These are phyloP conservation scores for Syritta pipiens DNA, from an alignment of 2,888 invertebrate species.

Conservation along the genomic window DNA sequence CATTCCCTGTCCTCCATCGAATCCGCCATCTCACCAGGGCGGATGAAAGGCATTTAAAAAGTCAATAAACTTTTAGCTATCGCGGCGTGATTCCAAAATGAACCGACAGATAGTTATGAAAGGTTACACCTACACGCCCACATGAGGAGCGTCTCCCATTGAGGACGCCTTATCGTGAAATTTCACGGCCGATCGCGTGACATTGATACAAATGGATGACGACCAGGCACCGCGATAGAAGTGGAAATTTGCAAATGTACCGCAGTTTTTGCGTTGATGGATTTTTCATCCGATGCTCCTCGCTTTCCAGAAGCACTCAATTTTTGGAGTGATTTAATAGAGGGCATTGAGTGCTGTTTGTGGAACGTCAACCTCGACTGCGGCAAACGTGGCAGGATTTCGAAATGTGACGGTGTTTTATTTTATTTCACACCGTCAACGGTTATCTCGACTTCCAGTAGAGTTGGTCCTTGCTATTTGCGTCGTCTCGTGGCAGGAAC, in stretches of 20 bases:
- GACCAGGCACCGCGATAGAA: too few relatives aligned
- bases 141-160: too few relatives aligned
- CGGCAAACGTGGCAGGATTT: neutral
- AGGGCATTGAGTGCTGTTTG: too few relatives aligned
- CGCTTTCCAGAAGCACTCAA: too few relatives aligned
- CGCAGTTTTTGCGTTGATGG: neutral
- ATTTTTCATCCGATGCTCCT: too few relatives aligned
- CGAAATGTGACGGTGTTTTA: neutral
- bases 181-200: neutral
- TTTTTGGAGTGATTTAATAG: too few relatives aligned
- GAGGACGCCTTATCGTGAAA: neutral
- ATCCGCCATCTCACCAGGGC: neutral
- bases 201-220: too few relatives aligned
- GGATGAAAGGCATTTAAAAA: neutral
- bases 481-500: neutral
- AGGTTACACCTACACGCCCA: neutral
- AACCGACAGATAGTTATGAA: neutral
- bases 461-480: slow-evolving; percentile 2
- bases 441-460: slow-evolving; percentile 12
- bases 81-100: slow-evolving; percentile 5
- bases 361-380: too few relatives aligned
- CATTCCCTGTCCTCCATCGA: too few relatives aligned
- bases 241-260: neutral
- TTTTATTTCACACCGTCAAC: neutral
- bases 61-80: slow-evolving; percentile 11